Base-by-base conservation (phyloP, 2,888 invertebrate species). In the Xanthorhoe spadicearia region DNA sequence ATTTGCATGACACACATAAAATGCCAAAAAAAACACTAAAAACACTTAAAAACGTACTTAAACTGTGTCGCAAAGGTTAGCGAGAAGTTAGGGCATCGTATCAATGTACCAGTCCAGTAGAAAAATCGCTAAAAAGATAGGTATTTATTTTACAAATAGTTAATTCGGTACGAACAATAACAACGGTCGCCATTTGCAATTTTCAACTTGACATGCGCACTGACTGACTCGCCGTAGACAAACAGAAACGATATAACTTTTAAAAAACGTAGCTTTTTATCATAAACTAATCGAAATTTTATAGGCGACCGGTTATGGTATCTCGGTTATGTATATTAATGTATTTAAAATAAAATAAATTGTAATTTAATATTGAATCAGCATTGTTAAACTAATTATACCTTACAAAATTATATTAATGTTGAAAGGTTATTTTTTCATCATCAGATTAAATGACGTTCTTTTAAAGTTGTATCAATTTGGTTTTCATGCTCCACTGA, bases 151-250 rank as follows among this genome's bases (percentile, higher is more conserved):
- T 94, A 94, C 93, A 95, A 95, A 95, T 95, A 94, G 94, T 94
- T 94, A 94, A 94, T 94, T 96, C 96, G 96, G 96, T 96, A 96
- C 97, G 96, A 98, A 98, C 98, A 98, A 98, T 97, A 98, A 98
- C 98, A 98, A 97, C 97, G 96, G 97, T 96, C 97, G 98, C 98
- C 98, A 98, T 98, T 98, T 98, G 97, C 97, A 97, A 97, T 97
- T 96, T 96, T 94, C 95, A 95, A 95, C 94, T 93, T 95, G 95
- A 95, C 95, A 95, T 96, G 96, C 96, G 95, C 96, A 93, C 87
- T 92, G 88, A 84, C 89, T 90, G 88, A 84, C 89, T 91, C 87
- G 87, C 82, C 83, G 84, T 85, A 88, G 90, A 91, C 88, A 90
- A 90, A 89, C 86, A 87, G 84, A 85, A 79, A 81, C 83, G 85